A percentile compares a stretch with the other conserved stretches of the same genome.
Evolutionary conservation across 2,797 vertebrate genomes (phyloP).

Genomic region (Sardinella longiceps): DNA sequence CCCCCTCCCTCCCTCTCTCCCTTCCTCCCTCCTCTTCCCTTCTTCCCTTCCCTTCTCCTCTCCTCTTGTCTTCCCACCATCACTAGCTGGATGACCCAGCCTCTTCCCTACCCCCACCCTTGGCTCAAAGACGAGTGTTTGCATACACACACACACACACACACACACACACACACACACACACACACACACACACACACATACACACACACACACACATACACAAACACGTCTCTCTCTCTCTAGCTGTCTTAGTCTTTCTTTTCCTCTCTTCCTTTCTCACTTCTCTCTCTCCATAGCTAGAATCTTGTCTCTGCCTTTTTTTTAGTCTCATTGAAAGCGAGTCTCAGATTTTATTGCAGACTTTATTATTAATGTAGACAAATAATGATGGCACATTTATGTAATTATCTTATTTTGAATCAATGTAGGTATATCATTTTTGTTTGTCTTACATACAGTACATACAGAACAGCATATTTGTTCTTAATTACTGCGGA

Average conservation of each 20-base stretch:
- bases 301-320: not conserved
- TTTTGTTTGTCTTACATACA: not conserved
- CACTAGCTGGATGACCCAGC: constrained; percentile 37
- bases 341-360: not conserved
- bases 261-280: not conserved
- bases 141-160: constrained; percentile 32
- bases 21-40: not conserved
- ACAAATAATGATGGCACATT: not conserved
- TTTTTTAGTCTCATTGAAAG: not conserved
- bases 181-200: not conserved
- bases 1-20: constrained; percentile 25
- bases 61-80: constrained; percentile 20
- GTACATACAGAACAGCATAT: no score
- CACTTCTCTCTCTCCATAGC: not conserved
- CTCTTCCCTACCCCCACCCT: constrained; percentile 23
- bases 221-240: not conserved
- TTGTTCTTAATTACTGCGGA: not conserved
- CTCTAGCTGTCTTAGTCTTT: not conserved
- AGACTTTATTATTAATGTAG: not conserved
- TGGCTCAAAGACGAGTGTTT: not conserved
- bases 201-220: not conserved
- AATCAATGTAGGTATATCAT: not conserved
- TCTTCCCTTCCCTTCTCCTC: no score
- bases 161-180: constrained; percentile 39
- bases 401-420: not conserved